Percentiles rank a stretch among this genome's conserved stretches.
These are phyloP conservation scores for Lordiphosa stackelbergi DNA, from an alignment of 1,140 invertebrate genomes.

Conservation along the genomic window DNA sequence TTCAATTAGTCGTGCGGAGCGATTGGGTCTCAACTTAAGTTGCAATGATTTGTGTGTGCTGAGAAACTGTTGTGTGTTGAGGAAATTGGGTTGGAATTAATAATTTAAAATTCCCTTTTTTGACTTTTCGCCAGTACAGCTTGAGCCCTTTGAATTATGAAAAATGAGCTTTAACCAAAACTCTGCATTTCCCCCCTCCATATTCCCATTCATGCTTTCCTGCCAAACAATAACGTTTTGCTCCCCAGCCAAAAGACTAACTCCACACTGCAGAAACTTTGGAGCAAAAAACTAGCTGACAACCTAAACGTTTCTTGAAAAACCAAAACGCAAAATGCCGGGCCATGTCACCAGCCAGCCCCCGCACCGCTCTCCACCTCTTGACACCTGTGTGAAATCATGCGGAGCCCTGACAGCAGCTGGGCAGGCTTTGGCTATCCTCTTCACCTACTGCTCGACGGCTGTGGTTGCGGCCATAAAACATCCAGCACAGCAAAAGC, in stretches of 20 bases:
- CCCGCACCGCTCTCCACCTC: not conserved
- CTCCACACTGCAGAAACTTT: not conserved
- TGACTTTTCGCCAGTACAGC: no score
- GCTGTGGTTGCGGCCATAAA: conserved; percentile 71
- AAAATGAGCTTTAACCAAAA: conserved; percentile 38
- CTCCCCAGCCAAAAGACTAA: conserved; percentile 36
- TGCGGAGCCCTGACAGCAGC: conserved; percentile 61
- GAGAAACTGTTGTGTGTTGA: no score
- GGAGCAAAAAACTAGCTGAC: conserved; percentile 59
- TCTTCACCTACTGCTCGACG: conserved; percentile 37
- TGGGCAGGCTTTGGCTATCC: conserved; percentile 18
- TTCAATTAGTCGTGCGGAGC: conserved; percentile 51
- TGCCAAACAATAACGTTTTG: conserved; percentile 44
- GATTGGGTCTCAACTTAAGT: not conserved
- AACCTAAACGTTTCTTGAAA: conserved; percentile 72
- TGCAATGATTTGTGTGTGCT: no score
- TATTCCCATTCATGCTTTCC: not conserved
- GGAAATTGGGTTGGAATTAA: no score
- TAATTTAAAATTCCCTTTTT: no score
- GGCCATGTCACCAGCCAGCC: conserved; percentile 44
- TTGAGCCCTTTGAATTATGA: conserved; percentile 46
- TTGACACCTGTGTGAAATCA: conserved; percentile 63
- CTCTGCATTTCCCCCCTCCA: not conserved
- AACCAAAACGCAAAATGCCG: conserved; percentile 64
- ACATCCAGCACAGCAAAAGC: conserved; percentile 37